phyloP scores from a whole-genome alignment of 1,140 invertebrate species.

The Drosophila bocqueti region DNA sequence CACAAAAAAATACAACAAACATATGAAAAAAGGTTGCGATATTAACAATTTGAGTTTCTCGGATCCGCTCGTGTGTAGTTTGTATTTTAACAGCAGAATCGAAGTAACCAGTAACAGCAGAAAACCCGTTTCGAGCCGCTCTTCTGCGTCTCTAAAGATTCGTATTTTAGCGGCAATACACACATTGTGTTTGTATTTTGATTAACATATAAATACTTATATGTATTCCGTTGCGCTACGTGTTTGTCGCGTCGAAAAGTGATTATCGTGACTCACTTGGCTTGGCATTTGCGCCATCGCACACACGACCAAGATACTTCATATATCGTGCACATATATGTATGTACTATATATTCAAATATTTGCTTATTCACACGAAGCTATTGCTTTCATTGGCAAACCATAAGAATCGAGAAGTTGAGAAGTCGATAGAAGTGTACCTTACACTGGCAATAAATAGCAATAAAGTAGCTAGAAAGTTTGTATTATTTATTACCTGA shows the following conservation, averaged over 20 bases:
- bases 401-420: slow-evolving; percentile 29
- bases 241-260: slow-evolving; percentile 70
- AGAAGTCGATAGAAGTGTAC: slow-evolving; percentile 13
- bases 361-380: slow-evolving; percentile 58
- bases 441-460: slow-evolving; percentile 3
- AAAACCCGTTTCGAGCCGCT: slow-evolving; percentile 50
- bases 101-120: slow-evolving; percentile 25
- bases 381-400: slow-evolving; percentile 45
- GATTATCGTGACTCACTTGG: slow-evolving; percentile 81
- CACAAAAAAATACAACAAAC: slow-evolving; percentile 31
- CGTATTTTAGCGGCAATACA: slow-evolving; percentile 41
- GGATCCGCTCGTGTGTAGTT: slow-evolving; percentile 23
- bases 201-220: slow-evolving; percentile 53
- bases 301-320: slow-evolving; percentile 60
- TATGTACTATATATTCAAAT: slow-evolving; percentile 42
- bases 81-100: slow-evolving; percentile 44
- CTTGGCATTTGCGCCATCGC: slow-evolving; percentile 77
- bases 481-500: background rate
- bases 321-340: slow-evolving; percentile 45
- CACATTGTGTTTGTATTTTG: slow-evolving; percentile 41
- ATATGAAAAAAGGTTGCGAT: slow-evolving; percentile 57
- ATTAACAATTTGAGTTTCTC: slow-evolving; percentile 62
- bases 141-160: slow-evolving; percentile 39
- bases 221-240: slow-evolving; percentile 54
- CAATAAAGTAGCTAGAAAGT: slow-evolving; percentile 1